Evolutionary conservation across 2,797 vertebrate genomes (phyloP).

Genomic region (Varecia variegata): DNA sequence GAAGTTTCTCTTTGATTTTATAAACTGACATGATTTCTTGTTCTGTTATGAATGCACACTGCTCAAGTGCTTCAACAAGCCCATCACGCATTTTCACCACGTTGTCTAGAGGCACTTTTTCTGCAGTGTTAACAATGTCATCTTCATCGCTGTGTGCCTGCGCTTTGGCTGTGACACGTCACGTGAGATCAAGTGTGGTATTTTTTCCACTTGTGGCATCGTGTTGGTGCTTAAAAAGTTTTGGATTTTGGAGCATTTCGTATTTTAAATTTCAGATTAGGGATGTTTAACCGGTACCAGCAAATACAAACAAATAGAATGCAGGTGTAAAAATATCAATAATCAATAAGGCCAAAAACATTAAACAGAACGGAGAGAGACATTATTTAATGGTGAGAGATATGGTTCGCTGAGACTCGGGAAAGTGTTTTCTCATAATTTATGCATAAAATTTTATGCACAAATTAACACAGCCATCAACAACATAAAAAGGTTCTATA

Average conservation of each 20-base stretch:
- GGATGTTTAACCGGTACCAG: background rate
- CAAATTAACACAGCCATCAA: conserved; percentile 12
- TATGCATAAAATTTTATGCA: background rate
- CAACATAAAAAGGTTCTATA: background rate
- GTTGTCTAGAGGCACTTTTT: background rate
- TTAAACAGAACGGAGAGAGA: background rate
- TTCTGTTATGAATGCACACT: background rate
- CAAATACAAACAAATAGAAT: conserved; percentile 12
- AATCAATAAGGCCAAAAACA: background rate
- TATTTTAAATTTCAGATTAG: background rate
- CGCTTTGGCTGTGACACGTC: background rate
- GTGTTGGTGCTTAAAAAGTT: background rate
- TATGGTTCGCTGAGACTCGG: background rate
- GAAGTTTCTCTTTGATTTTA: background rate
- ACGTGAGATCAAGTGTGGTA: background rate
- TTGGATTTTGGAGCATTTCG: background rate
- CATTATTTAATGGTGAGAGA: background rate
- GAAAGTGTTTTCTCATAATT: background rate
- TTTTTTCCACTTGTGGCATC: background rate
- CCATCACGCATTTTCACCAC: background rate
- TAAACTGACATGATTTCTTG: background rate
- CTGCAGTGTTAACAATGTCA: background rate
- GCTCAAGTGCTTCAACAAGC: background rate
- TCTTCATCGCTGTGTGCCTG: background rate
- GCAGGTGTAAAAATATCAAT: background rate